Conservation (phyloP, 2,797 vertebrate species). For the Lerista edwardsae region DNA sequence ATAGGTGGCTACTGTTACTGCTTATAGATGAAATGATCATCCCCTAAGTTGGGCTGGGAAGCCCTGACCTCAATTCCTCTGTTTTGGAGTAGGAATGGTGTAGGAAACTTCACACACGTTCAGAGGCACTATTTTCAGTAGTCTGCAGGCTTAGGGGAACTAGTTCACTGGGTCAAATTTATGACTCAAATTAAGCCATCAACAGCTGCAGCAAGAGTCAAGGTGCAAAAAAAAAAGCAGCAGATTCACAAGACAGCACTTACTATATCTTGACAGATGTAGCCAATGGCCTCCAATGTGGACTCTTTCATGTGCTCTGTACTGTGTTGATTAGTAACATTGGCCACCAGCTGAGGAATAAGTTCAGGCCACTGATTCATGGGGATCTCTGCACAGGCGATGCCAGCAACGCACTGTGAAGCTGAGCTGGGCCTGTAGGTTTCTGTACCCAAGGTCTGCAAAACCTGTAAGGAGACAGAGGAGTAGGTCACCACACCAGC, state of each 20-base stretch:
- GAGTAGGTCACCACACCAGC: neutral
- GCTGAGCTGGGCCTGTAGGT: conserved; percentile 96
- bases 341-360: conserved; percentile 94
- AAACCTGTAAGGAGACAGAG: conserved; percentile 77
- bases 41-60: neutral
- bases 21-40: neutral
- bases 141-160: neutral
- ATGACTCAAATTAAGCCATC: neutral
- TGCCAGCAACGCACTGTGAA: conserved; percentile 97
- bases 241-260: conserved; percentile 68
- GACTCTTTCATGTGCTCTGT: conserved; percentile 99
- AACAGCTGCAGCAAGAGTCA: neutral
- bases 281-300: conserved; percentile 97
- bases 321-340: conserved; percentile 93
- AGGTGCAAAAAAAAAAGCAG: neutral
- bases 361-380: conserved; percentile 97
- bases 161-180: neutral
- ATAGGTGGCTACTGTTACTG: neutral
- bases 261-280: conserved; percentile 99
- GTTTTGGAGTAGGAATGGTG: neutral
- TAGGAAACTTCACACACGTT: neutral
- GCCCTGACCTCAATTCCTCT: neutral
- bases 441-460: conserved; percentile 95
- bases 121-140: neutral
- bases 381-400: conserved; percentile 97